Conservation (phyloP, 2,113 vertebrate genomes). For the Columba janthina region DNA sequence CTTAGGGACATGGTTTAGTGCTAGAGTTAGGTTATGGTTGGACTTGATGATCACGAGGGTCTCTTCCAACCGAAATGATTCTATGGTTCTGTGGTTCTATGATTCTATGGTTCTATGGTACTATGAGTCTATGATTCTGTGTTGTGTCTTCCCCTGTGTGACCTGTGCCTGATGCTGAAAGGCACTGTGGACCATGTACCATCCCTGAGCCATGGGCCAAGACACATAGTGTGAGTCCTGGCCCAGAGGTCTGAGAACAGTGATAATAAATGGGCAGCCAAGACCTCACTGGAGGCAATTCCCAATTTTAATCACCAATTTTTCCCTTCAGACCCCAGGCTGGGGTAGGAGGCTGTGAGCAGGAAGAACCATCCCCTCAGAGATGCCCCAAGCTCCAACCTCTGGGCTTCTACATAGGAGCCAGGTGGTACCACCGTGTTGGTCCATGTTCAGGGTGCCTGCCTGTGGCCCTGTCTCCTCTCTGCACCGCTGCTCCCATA, state of each 20-base stretch:
- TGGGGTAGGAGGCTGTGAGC: background rate
- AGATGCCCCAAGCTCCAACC: background rate
- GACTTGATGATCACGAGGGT: too few species aligned
- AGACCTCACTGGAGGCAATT: background rate
- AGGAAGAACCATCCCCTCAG: background rate
- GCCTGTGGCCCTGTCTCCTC: background rate
- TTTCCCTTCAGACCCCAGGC: background rate
- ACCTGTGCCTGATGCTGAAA: background rate
- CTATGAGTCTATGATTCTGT: too few species aligned
- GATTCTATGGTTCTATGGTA: too few species aligned
- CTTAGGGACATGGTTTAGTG: too few species aligned
- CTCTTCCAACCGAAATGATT: too few species aligned
- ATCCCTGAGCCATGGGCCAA: background rate
- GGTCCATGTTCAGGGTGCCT: background rate
- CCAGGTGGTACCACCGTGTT: background rate
- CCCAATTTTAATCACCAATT: background rate
- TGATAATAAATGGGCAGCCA: background rate
- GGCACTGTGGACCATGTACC: fast-evolving
- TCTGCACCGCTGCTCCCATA: background rate
- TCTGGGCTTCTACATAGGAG: background rate
- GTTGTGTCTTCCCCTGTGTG: background rate
- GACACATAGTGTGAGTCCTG: background rate
- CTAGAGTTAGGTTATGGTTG: too few species aligned
- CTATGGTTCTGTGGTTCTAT: too few species aligned
- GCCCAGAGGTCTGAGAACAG: background rate